phyloP scores from a whole-genome alignment of 2,888 invertebrate species.

The Amiota mariae region DNA sequence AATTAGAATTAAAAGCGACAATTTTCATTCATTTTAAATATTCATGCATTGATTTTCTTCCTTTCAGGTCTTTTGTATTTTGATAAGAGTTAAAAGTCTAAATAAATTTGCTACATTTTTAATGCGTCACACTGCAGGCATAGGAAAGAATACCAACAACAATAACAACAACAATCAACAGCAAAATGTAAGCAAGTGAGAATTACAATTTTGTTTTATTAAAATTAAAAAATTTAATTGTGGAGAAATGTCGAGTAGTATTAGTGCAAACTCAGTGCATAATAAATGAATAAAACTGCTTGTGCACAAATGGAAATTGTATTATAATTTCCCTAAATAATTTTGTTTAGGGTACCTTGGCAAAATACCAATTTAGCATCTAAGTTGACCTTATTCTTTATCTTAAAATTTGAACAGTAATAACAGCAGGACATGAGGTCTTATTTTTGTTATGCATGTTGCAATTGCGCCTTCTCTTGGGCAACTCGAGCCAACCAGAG shows the following conservation, averaged over 20 bases:
- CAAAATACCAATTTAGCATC: constrained; percentile 40
- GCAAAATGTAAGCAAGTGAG: no score
- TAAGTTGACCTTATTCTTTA: constrained; percentile 8
- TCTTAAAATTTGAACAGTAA: not conserved
- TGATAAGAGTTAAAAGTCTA: not conserved
- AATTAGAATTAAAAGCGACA: no score
- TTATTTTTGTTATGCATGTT: not conserved
- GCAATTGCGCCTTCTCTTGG: not conserved
- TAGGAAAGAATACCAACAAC: not conserved
- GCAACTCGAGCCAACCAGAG: not conserved
- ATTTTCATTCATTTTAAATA: no score
- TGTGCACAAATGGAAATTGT: constrained; percentile 8
- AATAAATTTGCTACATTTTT: constrained; percentile 20
- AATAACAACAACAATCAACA: no score
- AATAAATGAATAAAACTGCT: not conserved
- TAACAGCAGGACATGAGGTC: not conserved
- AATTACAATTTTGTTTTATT: not conserved
- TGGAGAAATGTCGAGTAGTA: not conserved
- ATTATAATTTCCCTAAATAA: constrained; percentile 6
- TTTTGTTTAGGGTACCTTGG: constrained; percentile 23
- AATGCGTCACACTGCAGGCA: constrained; percentile 5
- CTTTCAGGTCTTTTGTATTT: no score
- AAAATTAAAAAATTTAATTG: not conserved
- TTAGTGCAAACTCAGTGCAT: not conserved
- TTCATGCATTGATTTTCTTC: no score